Percentiles rank a stretch among this genome's conserved stretches.
Conservation (phyloP, 1,140 invertebrate genomes). For the Macrobrachium rosenbergii region DNA sequence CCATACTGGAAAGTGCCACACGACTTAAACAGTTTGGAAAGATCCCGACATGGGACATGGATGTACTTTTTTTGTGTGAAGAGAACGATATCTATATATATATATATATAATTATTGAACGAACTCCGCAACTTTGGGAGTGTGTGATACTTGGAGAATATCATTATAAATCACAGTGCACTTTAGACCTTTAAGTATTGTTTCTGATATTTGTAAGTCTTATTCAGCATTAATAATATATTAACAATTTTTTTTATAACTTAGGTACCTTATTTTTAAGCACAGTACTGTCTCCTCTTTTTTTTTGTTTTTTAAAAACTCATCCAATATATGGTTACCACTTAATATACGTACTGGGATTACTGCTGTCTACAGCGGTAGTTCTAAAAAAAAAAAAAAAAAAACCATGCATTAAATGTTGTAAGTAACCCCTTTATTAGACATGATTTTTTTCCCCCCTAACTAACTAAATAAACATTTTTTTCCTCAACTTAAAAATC, state of each 20-base stretch:
- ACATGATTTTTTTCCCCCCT: slow-evolving; percentile 17
- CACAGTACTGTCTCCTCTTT: too few relatives aligned
- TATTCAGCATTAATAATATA: slow-evolving; percentile 7
- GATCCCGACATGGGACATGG: slow-evolving; percentile 35
- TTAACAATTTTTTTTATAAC: background rate
- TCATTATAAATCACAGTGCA: slow-evolving; percentile 29
- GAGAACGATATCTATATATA: background rate
- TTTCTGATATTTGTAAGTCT: slow-evolving; percentile 25
- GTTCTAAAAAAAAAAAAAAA: too few relatives aligned
- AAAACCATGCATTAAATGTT: too few relatives aligned
- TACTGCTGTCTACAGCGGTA: background rate
- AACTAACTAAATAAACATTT: background rate
- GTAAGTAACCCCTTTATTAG: background rate
- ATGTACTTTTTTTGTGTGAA: slow-evolving; percentile 42
- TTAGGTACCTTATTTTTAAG: too few relatives aligned
- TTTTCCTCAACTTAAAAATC: slow-evolving; percentile 38
- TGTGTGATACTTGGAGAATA: slow-evolving; percentile 63
- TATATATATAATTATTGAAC: slow-evolving; percentile 32
- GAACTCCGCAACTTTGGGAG: slow-evolving; percentile 53
- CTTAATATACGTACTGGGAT: background rate
- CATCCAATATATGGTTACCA: too few relatives aligned
- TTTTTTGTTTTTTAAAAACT: too few relatives aligned
- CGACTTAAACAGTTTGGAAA: slow-evolving; percentile 33
- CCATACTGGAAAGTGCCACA: slow-evolving; percentile 30
- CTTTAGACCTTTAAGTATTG: slow-evolving; percentile 31